Evolutionary conservation across 1,140 invertebrate genomes (phyloP).

Genomic region (Brachionus asplanchnoidis): DNA sequence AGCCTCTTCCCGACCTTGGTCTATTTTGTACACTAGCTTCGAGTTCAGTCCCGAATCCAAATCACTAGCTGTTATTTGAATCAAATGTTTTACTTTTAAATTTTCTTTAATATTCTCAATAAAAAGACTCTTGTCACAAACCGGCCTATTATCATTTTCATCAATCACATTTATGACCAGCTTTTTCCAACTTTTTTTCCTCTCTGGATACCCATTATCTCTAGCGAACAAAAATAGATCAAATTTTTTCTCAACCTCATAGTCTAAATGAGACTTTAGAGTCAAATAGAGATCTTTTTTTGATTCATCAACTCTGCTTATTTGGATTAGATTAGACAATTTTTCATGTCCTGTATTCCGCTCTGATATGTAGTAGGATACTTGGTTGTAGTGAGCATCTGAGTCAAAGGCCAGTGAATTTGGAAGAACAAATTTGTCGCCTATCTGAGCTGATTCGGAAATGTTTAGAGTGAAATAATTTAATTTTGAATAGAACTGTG

Average conservation of each 20-base stretch:
- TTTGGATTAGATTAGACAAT: not conserved
- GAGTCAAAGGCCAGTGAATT: not conserved
- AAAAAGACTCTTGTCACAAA: slow-evolving; percentile 33
- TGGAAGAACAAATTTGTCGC: not conserved
- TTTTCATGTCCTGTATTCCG: not conserved
- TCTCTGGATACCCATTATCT: slow-evolving; percentile 12
- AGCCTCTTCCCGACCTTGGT: not conserved
- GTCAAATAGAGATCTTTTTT: not conserved
- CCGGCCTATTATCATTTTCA: slow-evolving; percentile 28
- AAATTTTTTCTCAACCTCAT: not conserved
- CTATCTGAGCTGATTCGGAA: slow-evolving; percentile 35
- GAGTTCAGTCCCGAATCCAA: not conserved
- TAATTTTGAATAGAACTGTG: not conserved
- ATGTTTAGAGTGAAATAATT: not conserved
- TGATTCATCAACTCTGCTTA: not conserved
- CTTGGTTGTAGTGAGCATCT: slow-evolving; percentile 31
- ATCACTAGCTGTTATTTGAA: slow-evolving; percentile 22
- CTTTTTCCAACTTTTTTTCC: not conserved
- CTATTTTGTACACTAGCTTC: not conserved
- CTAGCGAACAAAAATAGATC: slow-evolving; percentile 8
- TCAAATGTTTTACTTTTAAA: not conserved
- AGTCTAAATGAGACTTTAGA: slow-evolving; percentile 8
- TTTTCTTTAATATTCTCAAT: slow-evolving; percentile 27
- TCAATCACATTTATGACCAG: slow-evolving; percentile 1
- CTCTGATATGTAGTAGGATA: not conserved